These are phyloP conservation scores for Cephonodes hylas DNA, from an alignment of 2,888 invertebrate genomes.

Conservation along the genomic window DNA sequence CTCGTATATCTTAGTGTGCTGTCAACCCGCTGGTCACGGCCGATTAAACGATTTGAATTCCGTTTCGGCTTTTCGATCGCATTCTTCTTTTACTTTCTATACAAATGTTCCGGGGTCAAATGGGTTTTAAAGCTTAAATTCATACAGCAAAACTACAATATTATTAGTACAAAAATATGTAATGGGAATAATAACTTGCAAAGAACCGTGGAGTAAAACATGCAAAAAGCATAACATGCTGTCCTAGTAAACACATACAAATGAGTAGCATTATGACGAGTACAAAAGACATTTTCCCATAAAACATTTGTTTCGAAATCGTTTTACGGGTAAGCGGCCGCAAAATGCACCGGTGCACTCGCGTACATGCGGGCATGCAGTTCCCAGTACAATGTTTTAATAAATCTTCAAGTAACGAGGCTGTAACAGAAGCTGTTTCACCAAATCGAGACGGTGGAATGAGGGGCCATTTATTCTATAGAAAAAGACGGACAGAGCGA, in stretches of 20 bases:
- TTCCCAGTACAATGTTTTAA: conserved; percentile 57
- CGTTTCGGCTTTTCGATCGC: conserved; percentile 12
- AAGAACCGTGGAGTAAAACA: neutral
- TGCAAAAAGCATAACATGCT: neutral
- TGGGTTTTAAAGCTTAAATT: neutral
- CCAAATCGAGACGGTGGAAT: conserved; percentile 60
- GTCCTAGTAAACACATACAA: conserved; percentile 1
- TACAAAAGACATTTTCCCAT: conserved; percentile 9
- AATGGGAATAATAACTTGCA: neutral
- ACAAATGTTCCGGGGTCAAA: neutral
- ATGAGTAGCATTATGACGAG: conserved; percentile 8
- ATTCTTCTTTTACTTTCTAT: neutral
- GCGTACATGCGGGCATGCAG: conserved; percentile 46
- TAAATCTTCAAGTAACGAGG: conserved; percentile 60
- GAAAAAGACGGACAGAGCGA: conserved; percentile 17
- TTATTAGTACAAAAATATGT: neutral
- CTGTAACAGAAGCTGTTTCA: conserved; percentile 56
- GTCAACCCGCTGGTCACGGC: conserved; percentile 14
- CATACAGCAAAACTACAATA: neutral
- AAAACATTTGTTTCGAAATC: conserved; percentile 22
- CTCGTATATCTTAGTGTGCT: conserved; percentile 26
- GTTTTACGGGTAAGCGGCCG: conserved; percentile 25
- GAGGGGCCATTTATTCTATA: conserved; percentile 52
- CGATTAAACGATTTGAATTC: conserved; percentile 15
- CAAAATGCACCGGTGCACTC: conserved; percentile 51